phyloP scores from a whole-genome alignment of 2,113 vertebrate species.

The Odocoileus hemionus region DNA sequence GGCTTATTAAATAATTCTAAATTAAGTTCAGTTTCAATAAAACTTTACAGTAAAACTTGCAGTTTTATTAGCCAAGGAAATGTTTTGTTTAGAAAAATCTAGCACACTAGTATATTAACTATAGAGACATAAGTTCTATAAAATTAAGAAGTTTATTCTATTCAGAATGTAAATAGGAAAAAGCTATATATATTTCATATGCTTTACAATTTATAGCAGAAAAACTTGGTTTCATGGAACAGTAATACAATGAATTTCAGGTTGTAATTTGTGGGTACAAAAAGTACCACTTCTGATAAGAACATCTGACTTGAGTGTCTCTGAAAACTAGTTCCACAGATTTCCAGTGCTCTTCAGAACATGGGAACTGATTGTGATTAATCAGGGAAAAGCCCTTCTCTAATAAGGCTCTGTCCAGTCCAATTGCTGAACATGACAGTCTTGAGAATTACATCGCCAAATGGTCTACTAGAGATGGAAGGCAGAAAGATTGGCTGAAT shows the following conservation, averaged over 20 bases:
- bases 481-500: constrained; percentile 62
- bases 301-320: constrained; percentile 62
- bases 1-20: constrained; percentile 26
- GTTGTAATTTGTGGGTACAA: constrained; percentile 58
- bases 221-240: neutral
- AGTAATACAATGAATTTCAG: constrained; percentile 56
- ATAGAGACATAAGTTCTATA: neutral
- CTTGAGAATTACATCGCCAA: constrained; percentile 66
- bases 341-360: constrained; percentile 72
- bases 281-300: constrained; percentile 64
- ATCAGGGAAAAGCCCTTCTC: constrained; percentile 71
- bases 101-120: neutral
- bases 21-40: neutral
- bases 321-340: constrained; percentile 66
- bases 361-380: constrained; percentile 72
- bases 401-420: constrained; percentile 71
- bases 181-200: neutral
- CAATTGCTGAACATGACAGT: constrained; percentile 73
- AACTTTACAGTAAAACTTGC: neutral
- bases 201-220: neutral
- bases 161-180: neutral
- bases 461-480: constrained; percentile 64
- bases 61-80: neutral
- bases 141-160: neutral
- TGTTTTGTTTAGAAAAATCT: neutral